Conservation (phyloP, 2,113 vertebrate species). For the Rhadina sibilatrix region DNA sequence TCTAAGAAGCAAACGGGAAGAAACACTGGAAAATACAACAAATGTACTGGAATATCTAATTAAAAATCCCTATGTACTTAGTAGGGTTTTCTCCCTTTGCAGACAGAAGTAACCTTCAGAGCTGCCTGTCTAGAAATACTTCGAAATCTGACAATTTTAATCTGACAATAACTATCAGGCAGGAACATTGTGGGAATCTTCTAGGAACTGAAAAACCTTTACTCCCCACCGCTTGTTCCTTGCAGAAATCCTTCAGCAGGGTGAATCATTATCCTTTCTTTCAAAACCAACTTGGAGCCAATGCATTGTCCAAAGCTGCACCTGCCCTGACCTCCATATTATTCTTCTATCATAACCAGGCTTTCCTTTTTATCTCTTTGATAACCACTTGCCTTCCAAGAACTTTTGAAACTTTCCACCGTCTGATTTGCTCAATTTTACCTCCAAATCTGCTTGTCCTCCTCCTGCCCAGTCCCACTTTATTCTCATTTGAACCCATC, state of each 20-base stretch:
- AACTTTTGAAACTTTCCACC: slow-evolving; percentile 31
- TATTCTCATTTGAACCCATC: slow-evolving; percentile 3
- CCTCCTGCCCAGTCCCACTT: slow-evolving; percentile 22
- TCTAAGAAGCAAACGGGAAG: neutral
- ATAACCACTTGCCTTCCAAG: slow-evolving; percentile 41
- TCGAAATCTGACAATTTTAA: neutral
- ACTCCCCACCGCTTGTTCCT: slow-evolving; percentile 28
- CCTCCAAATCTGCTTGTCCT: slow-evolving; percentile 33
- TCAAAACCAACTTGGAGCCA: neutral
- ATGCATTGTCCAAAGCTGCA: slow-evolving; percentile 37
- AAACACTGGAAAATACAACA: neutral
- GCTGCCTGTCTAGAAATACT: neutral
- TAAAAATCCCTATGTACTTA: neutral
- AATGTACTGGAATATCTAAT: neutral
- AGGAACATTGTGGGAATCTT: slow-evolving; percentile 26
- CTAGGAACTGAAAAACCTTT: slow-evolving; percentile 23
- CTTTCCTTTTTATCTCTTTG: slow-evolving; percentile 24
- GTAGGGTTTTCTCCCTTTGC: neutral
- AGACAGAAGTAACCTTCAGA: neutral
- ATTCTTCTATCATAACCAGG: slow-evolving; percentile 3
- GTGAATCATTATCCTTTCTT: slow-evolving; percentile 45
- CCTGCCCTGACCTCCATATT: slow-evolving; percentile 19
- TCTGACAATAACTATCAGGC: neutral
- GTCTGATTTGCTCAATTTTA: neutral
- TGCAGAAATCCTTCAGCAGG: neutral